A percentile compares a stretch with the other conserved stretches of the same genome.
Evolutionary conservation across 2,888 invertebrate species (phyloP).

Genomic region (Oasisia sp.): DNA sequence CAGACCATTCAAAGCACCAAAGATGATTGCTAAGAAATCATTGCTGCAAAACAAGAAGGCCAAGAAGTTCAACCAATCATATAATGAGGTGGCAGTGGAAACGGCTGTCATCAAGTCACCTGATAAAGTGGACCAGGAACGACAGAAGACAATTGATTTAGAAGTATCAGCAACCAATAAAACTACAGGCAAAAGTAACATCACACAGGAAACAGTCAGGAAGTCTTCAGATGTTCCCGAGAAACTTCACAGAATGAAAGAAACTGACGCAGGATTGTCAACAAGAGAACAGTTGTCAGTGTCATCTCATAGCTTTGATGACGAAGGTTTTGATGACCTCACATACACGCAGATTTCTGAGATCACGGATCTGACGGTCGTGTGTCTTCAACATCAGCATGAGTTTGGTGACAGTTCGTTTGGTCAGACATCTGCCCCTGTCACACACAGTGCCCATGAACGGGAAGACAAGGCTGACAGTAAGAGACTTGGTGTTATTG

Average conservation of each 20-base stretch:
- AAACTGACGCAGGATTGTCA: background rate
- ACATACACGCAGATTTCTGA: background rate
- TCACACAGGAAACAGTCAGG: background rate
- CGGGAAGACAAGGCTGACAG: background rate
- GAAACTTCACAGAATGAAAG: background rate
- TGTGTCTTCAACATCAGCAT: background rate
- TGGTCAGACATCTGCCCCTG: background rate
- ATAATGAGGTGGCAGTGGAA: background rate
- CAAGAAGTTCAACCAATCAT: background rate
- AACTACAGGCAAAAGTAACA: background rate
- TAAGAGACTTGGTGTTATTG: background rate
- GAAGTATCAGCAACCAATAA: background rate
- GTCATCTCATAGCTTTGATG: background rate
- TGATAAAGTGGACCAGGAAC: background rate
- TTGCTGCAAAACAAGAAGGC: background rate
- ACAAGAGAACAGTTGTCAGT: background rate
- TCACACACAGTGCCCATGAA: background rate
- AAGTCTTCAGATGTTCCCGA: background rate
- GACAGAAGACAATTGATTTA: background rate
- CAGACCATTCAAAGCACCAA: background rate
- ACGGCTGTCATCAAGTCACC: background rate
- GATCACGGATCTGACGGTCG: background rate
- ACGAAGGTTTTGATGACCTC: background rate
- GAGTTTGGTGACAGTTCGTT: background rate
- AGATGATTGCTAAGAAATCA: background rate